These are phyloP conservation scores for Pungitius pungitius DNA, from an alignment of 2,113 vertebrate species.

Conservation along the genomic window DNA sequence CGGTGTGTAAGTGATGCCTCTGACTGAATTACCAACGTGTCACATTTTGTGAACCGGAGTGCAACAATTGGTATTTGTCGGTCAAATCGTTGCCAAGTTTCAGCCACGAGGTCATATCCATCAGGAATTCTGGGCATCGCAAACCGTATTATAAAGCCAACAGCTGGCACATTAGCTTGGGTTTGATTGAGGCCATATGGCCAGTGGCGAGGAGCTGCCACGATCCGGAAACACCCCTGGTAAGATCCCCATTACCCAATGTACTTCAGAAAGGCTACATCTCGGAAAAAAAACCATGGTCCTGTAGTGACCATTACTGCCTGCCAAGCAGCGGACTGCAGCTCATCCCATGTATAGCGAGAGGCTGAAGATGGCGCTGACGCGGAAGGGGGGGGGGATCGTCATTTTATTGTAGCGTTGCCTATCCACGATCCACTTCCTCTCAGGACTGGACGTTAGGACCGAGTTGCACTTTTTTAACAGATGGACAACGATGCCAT, in stretches of 20 bases:
- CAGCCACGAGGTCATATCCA: conserved; percentile 43
- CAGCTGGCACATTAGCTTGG: conserved; percentile 72
- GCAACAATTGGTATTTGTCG: conserved; percentile 31
- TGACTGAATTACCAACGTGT: conserved; percentile 13
- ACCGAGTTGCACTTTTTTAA: background rate
- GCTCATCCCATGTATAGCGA: conserved; percentile 46
- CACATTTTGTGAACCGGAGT: conserved; percentile 7
- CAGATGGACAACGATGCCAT: conserved; percentile 1
- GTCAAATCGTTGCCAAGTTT: conserved; percentile 46
- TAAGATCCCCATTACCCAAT: conserved; percentile 57
- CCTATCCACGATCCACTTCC: conserved; percentile 10
- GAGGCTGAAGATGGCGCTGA: conserved; percentile 21
- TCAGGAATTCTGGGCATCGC: conserved; percentile 55
- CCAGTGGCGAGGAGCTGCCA: conserved; percentile 55
- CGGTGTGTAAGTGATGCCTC: background rate
- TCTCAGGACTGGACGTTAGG: background rate
- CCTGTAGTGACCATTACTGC: conserved; percentile 54
- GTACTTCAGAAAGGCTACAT: conserved; percentile 60
- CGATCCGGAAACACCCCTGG: conserved; percentile 64
- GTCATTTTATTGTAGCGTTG: conserved; percentile 15
- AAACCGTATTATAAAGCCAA: conserved; percentile 56
- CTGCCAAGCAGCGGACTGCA: conserved; percentile 53
- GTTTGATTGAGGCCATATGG: conserved; percentile 76
- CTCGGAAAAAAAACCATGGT: conserved; percentile 57
- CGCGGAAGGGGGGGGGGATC: too few species aligned